phyloP scores from a whole-genome alignment of 2,888 invertebrate species.

The Creontiades dilutus region DNA sequence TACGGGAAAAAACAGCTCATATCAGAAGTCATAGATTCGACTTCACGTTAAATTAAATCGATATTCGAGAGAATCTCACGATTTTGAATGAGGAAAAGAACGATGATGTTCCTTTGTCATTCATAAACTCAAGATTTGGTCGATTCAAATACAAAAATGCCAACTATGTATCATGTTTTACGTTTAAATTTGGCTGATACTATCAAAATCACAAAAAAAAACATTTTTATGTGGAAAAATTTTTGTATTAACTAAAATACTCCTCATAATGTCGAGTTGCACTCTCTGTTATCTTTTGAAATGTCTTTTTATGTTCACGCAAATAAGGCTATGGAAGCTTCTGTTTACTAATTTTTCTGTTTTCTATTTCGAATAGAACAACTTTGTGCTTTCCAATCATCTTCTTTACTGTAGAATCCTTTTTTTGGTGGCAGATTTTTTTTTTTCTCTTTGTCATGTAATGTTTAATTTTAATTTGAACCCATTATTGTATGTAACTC shows the following conservation, averaged over 20 bases:
- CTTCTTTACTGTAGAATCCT: conserved; percentile 49
- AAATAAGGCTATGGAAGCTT: conserved; percentile 62
- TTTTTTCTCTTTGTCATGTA: neutral
- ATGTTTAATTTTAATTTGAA: conserved; percentile 50
- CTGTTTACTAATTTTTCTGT: conserved; percentile 58
- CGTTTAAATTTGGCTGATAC: neutral
- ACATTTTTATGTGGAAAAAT: neutral
- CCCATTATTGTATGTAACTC: conserved; percentile 61
- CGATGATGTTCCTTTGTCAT: too few relatives aligned
- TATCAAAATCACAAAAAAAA: neutral
- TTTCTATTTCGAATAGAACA: conserved; percentile 21
- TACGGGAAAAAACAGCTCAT: neutral
- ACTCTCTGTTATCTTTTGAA: conserved; percentile 35
- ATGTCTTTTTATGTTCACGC: conserved; percentile 48
- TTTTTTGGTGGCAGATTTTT: conserved; percentile 38
- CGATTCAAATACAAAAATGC: too few relatives aligned
- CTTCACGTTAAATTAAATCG: too few relatives aligned
- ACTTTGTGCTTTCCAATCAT: conserved; percentile 45
- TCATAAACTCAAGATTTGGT: too few relatives aligned
- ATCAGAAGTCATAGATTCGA: too few relatives aligned
- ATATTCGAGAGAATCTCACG: neutral
- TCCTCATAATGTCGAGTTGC: neutral
- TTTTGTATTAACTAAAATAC: neutral
- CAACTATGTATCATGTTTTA: neutral
- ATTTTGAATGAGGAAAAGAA: neutral